Conservation (phyloP, 2,797 vertebrate genomes). For the Tapera naevia region DNA sequence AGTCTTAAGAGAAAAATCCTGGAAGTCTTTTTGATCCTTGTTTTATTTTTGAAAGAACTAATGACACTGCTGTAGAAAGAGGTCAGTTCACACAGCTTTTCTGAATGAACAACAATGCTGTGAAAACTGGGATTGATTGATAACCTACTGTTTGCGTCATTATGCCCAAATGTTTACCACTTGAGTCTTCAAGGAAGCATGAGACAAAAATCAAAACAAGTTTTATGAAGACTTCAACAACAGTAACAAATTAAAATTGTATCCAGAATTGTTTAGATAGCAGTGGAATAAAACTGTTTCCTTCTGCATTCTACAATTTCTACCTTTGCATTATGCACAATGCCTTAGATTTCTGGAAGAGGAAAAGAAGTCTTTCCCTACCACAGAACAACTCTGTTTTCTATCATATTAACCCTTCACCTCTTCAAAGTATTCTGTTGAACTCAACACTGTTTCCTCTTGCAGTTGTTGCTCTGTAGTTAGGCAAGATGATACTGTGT, state of each 20-base stretch:
- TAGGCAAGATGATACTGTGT: background rate
- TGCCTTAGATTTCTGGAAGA: conserved; percentile 31
- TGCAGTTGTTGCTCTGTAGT: background rate
- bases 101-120: conserved; percentile 72
- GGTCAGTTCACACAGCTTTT: conserved; percentile 71
- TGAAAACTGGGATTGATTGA: conserved; percentile 65
- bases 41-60: conserved; percentile 65
- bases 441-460: background rate
- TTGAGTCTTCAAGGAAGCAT: conserved; percentile 65
- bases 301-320: conserved; percentile 12
- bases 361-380: background rate
- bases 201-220: conserved; percentile 69
- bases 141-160: conserved; percentile 70
- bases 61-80: conserved; percentile 60
- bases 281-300: conserved; percentile 18
- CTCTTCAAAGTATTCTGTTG: conserved; percentile 10
- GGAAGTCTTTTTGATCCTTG: conserved; percentile 64
- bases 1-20: conserved; percentile 62
- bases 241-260: conserved; percentile 49
- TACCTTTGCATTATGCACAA: background rate
- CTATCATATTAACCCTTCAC: conserved; percentile 38
- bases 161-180: conserved; percentile 68
- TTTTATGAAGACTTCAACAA: conserved; percentile 66
- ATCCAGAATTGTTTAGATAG: conserved; percentile 65
- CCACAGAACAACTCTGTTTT: conserved; percentile 23